phyloP scores from a whole-genome alignment of 2,888 invertebrate genomes.

The Sesia apiformis region DNA sequence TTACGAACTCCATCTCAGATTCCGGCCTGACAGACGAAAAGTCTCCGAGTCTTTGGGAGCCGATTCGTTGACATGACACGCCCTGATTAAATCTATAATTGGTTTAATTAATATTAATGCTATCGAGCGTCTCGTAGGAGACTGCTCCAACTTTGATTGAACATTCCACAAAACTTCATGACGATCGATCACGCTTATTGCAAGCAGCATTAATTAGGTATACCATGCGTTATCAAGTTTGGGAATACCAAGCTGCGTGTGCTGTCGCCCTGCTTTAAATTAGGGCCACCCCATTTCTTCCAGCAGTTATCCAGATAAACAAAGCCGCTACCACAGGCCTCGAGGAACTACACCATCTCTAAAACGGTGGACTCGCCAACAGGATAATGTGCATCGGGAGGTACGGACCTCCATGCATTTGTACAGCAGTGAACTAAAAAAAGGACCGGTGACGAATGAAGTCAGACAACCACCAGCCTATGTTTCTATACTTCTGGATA shows the following conservation, averaged over 20 bases:
- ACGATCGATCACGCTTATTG: conserved; percentile 16
- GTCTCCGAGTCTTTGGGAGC: not conserved
- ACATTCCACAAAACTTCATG: conserved; percentile 22
- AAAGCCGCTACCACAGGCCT: too few relatives aligned
- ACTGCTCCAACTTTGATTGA: conserved; percentile 22
- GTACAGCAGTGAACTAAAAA: too few relatives aligned
- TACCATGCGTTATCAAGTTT: not conserved
- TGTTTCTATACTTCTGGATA: too few relatives aligned
- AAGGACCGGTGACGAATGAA: too few relatives aligned
- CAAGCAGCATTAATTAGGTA: not conserved
- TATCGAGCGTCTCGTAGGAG: conserved; percentile 18
- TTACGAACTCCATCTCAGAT: not conserved
- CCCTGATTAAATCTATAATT: conserved; percentile 21
- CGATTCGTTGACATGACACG: conserved; percentile 10
- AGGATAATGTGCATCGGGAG: too few relatives aligned
- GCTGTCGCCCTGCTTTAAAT: too few relatives aligned
- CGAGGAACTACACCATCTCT: too few relatives aligned
- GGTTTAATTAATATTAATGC: conserved; percentile 25
- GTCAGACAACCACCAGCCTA: too few relatives aligned
- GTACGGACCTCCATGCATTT: too few relatives aligned
- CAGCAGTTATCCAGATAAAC: too few relatives aligned
- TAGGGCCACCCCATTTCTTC: too few relatives aligned
- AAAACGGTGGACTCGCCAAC: too few relatives aligned
- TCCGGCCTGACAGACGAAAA: not conserved
- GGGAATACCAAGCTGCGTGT: not conserved